Conservation (phyloP, 2,888 invertebrate species). For the Hypena proboscidalis region DNA sequence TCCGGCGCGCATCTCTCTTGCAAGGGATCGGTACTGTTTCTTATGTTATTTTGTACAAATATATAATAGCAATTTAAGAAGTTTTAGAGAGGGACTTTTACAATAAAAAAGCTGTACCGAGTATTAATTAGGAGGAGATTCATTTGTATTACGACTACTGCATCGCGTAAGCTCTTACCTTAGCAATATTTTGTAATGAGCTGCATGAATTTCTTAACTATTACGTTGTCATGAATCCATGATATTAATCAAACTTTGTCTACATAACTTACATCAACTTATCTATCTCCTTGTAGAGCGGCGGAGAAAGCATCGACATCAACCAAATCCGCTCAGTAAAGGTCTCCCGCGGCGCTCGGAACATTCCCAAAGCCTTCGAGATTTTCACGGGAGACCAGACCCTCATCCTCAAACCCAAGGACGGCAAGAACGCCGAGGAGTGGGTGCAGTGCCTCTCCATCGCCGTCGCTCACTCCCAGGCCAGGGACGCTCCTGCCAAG, state of each 20-base stretch:
- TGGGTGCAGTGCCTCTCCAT: slow-evolving; percentile 98
- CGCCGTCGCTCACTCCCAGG: slow-evolving; percentile 95
- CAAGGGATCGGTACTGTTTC: slow-evolving; percentile 92
- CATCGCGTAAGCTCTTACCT: no score
- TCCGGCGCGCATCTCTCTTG: slow-evolving; percentile 96
- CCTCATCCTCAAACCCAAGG: slow-evolving; percentile 96
- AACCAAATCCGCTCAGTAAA: slow-evolving; percentile 98
- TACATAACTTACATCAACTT: not conserved
- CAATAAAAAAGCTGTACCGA: no score
- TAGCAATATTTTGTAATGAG: no score
- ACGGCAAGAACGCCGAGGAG: slow-evolving; percentile 97
- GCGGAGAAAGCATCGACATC: slow-evolving; percentile 94
- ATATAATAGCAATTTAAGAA: no score
- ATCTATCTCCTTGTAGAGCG: slow-evolving; percentile 89
- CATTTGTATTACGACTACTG: no score
- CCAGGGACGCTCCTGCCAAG: slow-evolving; percentile 83
- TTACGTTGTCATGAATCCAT: slow-evolving; percentile 52
- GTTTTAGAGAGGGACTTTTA: no score
- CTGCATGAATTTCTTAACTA: no score
- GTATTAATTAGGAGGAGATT: no score
- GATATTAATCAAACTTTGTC: slow-evolving; percentile 48
- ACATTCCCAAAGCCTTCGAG: slow-evolving; percentile 98
- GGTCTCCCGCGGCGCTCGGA: slow-evolving; percentile 94
- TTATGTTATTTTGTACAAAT: no score
- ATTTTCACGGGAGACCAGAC: slow-evolving; percentile 98